Percentiles rank a stretch among this genome's conserved stretches.
These are phyloP conservation scores for Alligator mississippiensis DNA, from an alignment of 2,113 vertebrate species.

Conservation along the genomic window DNA sequence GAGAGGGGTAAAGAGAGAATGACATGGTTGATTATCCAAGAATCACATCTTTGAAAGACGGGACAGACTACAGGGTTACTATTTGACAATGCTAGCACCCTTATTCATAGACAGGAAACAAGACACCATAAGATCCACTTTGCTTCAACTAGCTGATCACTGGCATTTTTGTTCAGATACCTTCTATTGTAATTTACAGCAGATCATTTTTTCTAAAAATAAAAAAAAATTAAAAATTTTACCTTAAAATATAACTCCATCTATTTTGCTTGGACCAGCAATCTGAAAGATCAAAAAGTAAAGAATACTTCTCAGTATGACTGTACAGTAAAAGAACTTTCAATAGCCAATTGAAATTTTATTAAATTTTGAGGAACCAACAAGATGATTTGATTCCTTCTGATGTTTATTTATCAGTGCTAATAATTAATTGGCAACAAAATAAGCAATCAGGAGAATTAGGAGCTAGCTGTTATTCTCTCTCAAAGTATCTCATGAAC, in stretches of 20 bases:
- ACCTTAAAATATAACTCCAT: conserved; percentile 6
- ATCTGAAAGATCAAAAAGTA: neutral
- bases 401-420: neutral
- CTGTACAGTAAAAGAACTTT: neutral
- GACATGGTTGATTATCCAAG: neutral
- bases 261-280: neutral
- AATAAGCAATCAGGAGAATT: neutral
- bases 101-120: conserved; percentile 34
- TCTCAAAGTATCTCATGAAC: neutral
- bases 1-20: neutral
- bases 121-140: conserved; percentile 6
- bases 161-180: conserved; percentile 1
- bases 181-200: conserved; percentile 14
- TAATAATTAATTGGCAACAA: neutral
- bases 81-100: too few species aligned
- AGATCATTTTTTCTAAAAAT: conserved; percentile 16
- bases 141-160: neutral
- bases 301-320: neutral
- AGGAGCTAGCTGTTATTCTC: neutral
- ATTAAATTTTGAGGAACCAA: neutral
- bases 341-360: neutral
- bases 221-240: neutral
- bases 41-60: neutral
- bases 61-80: neutral
- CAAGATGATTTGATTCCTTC: neutral